Conservation (phyloP, 1,140 invertebrate species). For the Olivierus martensii region DNA sequence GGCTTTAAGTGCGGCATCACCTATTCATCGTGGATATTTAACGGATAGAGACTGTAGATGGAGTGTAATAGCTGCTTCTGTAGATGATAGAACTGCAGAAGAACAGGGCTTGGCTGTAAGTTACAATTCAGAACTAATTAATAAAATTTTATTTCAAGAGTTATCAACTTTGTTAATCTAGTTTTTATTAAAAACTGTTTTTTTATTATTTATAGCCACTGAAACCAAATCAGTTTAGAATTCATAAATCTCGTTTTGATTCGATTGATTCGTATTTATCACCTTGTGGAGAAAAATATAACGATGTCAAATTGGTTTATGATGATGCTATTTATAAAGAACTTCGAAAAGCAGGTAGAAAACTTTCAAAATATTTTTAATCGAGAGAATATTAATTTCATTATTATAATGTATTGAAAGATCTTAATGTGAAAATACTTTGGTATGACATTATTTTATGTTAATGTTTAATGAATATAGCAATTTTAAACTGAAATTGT, state of each 20-base stretch:
- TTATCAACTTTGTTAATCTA: not conserved
- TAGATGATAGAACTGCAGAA: constrained; percentile 89
- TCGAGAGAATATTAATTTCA: no score
- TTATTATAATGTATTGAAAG: no score
- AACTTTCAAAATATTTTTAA: not conserved
- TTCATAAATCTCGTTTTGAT: constrained; percentile 93
- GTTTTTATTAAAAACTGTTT: not conserved
- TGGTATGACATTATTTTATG: no score
- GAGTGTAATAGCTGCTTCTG: constrained; percentile 86
- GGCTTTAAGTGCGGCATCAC: constrained; percentile 90
- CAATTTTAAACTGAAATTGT: no score
- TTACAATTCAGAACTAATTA: no score
- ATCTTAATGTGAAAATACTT: no score
- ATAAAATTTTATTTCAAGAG: not conserved
- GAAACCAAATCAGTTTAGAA: constrained; percentile 62
- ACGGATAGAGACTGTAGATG: constrained; percentile 94
- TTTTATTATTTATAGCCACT: constrained; percentile 6
- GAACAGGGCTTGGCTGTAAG: constrained; percentile 60
- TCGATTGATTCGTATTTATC: constrained; percentile 96
- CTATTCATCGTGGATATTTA: constrained; percentile 81
- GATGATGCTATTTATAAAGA: constrained; percentile 68
- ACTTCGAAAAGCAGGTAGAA: constrained; percentile 51
- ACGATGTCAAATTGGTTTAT: constrained; percentile 78
- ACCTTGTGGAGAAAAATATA: constrained; percentile 69
- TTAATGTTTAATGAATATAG: no score